Evolutionary conservation across 2,888 invertebrate genomes (phyloP).

Genomic region (Rhagium mordax): DNA sequence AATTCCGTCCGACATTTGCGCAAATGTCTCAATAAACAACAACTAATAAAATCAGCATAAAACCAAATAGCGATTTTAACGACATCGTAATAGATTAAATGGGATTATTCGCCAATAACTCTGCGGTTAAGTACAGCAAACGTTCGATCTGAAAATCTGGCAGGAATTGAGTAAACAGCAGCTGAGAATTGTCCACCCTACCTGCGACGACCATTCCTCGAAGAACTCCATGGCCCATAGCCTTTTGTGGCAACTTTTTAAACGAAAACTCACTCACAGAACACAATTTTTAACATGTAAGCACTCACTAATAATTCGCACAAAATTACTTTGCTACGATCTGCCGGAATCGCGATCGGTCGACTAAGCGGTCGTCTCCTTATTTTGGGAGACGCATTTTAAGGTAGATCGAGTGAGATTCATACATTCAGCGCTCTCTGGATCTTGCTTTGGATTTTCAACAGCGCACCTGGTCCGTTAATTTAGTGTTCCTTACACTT

Average conservation of each 20-base stretch:
- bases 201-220: conserved; percentile 66
- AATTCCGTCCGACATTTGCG: background rate
- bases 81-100: conserved; percentile 3
- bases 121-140: background rate
- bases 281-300: conserved; percentile 28
- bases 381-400: conserved; percentile 66
- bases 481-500: conserved; percentile 25
- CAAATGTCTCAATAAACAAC: background rate
- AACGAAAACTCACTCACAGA: conserved; percentile 35
- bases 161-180: conserved; percentile 22
- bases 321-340: conserved; percentile 40
- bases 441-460: conserved; percentile 28
- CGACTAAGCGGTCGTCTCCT: conserved; percentile 62
- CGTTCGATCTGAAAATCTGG: conserved; percentile 5
- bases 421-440: conserved; percentile 32
- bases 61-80: background rate
- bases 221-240: conserved; percentile 70
- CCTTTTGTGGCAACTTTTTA: conserved; percentile 28
- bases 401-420: conserved; percentile 49
- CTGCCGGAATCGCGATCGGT: conserved; percentile 57
- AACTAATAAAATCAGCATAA: background rate
- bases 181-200: conserved; percentile 1
- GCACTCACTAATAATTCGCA: conserved; percentile 34
- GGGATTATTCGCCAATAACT: conserved; percentile 15
- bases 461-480: conserved; percentile 27